These are phyloP conservation scores for Saccostrea glomerata DNA, from an alignment of 1,140 invertebrate genomes.

Conservation along the genomic window DNA sequence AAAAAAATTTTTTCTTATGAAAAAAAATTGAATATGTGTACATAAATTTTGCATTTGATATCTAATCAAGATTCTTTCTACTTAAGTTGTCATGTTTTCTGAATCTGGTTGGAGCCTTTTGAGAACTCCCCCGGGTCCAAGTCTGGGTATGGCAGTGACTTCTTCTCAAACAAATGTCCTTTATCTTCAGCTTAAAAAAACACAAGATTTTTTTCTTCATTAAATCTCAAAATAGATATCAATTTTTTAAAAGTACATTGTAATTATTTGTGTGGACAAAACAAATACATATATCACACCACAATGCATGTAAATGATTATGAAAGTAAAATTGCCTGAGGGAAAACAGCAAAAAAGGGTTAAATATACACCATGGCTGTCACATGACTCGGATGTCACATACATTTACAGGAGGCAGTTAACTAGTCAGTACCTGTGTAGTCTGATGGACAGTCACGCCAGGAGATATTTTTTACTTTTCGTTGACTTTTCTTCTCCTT, in stretches of 20 bases:
- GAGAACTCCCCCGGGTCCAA: slow-evolving; percentile 23
- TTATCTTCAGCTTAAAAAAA: slow-evolving; percentile 81
- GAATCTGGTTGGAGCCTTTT: slow-evolving; percentile 77
- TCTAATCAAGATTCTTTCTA: background rate
- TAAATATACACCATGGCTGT: background rate
- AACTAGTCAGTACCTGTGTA: slow-evolving; percentile 61
- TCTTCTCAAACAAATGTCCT: slow-evolving; percentile 84
- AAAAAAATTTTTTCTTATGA: background rate
- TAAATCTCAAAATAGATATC: too few relatives aligned
- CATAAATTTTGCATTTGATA: slow-evolving; percentile 23
- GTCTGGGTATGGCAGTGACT: slow-evolving; percentile 54
- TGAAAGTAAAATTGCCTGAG: too few relatives aligned
- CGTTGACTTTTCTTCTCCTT: slow-evolving; percentile 86
- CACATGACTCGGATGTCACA: background rate
- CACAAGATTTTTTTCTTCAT: background rate
- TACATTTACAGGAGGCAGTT: background rate
- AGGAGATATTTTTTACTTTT: slow-evolving; percentile 80
- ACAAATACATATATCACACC: too few relatives aligned
- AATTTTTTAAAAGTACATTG: too few relatives aligned
- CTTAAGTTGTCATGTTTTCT: background rate
- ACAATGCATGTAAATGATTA: too few relatives aligned
- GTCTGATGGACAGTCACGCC: slow-evolving; percentile 74
- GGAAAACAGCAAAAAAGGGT: too few relatives aligned
- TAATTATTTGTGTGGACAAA: too few relatives aligned
- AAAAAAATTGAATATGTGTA: background rate